A percentile compares a stretch with the other conserved stretches of the same genome.
These are phyloP conservation scores for Seriola quinqueradiata DNA, from an alignment of 2,113 vertebrate genomes.

Conservation along the genomic window DNA sequence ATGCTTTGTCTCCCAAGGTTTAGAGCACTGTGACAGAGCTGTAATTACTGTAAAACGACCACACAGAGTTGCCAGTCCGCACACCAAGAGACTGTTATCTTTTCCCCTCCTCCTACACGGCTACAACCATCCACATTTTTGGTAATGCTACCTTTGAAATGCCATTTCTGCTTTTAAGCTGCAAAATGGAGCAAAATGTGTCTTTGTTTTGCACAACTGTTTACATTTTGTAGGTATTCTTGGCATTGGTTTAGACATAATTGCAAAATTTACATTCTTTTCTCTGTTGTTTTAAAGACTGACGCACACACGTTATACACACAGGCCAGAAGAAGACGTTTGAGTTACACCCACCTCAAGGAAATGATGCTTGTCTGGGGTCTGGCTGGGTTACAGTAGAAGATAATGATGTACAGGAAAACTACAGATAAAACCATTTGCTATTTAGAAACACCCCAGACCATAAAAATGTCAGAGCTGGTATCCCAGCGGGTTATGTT, in stretches of 20 bases:
- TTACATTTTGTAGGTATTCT: conserved; percentile 55
- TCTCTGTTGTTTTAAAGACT: conserved; percentile 62
- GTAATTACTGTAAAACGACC: conserved; percentile 69
- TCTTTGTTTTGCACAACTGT: conserved; percentile 33
- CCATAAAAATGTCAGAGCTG: conserved; percentile 59
- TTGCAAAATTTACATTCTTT: conserved; percentile 73
- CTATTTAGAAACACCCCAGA: conserved; percentile 69
- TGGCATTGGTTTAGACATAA: conserved; percentile 60
- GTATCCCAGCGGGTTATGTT: conserved; percentile 51
- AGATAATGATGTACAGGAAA: conserved; percentile 74
- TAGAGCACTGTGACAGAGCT: conserved; percentile 53
- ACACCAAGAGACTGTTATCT: conserved; percentile 44
- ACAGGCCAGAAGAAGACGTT: conserved; percentile 55
- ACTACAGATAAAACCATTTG: conserved; percentile 67
- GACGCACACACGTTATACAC: conserved; percentile 43
- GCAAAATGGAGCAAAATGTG: conserved; percentile 26
- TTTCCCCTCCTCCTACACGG: conserved; percentile 36
- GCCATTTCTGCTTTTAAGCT: conserved; percentile 36
- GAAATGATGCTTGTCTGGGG: conserved; percentile 73
- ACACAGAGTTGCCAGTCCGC: conserved; percentile 49
- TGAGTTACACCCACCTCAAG: conserved; percentile 75
- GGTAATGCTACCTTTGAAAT: conserved; percentile 41
- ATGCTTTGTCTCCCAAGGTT: conserved; percentile 57
- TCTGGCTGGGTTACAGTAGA: conserved; percentile 50
- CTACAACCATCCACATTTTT: conserved; percentile 47